Percentiles rank a stretch among this genome's conserved stretches.
Evolutionary conservation across 2,113 vertebrate genomes (phyloP).

Genomic region (Maccullochella peelii): DNA sequence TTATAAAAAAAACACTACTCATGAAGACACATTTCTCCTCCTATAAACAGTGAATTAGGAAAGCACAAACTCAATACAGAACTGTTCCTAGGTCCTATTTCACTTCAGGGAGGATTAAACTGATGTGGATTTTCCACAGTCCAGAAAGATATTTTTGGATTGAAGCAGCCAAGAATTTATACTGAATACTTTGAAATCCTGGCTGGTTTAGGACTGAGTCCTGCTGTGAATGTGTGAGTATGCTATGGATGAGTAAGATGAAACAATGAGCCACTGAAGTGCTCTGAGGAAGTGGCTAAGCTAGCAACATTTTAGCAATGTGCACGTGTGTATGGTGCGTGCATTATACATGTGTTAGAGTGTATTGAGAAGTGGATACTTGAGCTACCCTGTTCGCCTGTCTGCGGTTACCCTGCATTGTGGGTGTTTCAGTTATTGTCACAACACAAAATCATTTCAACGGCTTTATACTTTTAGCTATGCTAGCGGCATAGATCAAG

Average conservation of each 20-base stretch:
- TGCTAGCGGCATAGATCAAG: not conserved
- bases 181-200: not conserved
- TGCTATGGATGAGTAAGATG: too few relatives aligned
- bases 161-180: not conserved
- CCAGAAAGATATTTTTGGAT: slow-evolving; percentile 21
- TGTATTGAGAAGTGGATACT: not conserved
- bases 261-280: too few relatives aligned
- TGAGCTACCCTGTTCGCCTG: not conserved
- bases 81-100: not conserved
- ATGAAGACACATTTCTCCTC: slow-evolving; percentile 1
- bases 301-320: too few relatives aligned
- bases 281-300: not conserved
- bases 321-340: too few relatives aligned
- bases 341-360: too few relatives aligned
- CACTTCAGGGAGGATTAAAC: not conserved
- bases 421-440: not conserved
- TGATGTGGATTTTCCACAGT: slow-evolving; percentile 2
- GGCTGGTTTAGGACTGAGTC: not conserved
- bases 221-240: too few relatives aligned
- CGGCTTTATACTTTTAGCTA: not conserved
- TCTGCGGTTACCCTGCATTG: not conserved
- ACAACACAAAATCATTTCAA: not conserved
- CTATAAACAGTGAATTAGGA: not conserved
- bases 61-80: not conserved
- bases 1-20: not conserved